Base-by-base conservation (phyloP, 2,113 vertebrate species). In the Chlorocebus sabaeus region DNA sequence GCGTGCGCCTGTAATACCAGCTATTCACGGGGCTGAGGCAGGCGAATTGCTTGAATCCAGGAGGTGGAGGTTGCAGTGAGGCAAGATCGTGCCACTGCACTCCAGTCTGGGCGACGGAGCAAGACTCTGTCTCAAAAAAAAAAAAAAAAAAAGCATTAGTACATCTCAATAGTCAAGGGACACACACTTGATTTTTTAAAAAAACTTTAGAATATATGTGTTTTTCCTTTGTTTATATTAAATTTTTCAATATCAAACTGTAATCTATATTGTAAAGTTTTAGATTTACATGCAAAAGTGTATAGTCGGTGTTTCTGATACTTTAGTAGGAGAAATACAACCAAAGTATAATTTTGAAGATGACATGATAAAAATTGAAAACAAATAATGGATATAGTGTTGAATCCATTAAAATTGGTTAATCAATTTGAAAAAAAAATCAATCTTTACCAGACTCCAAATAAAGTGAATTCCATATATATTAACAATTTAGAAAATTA, bases 201-300 rank as follows among this genome's bases (percentile, higher is more conserved):
- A 67, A 57, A 17, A 43, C 2, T 96, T 82, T 11, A 83, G 50
- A 70, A 64, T 81, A 55, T 52, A 20, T 20, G 0, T 25, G 12
- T 17, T 43, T 20, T 45, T 73, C 3, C 3, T 80, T 25, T 1
- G n/a, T 40, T 43, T 59, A 25, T 38, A 16, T 2, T 1, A 38
- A 78, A 50, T 48, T 95, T 2, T 18, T 73, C 79, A 76, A 32
- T 79, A 59, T 78, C 5, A 72, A 70, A 57, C 18, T 30, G 20
- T 50, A 45, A 95, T 4, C 32, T 81, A 67, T 17, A 79, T 68
- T 89, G 75, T 70, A 68, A 82, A 83, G 48, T 32, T 80, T 73
- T 72, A 50, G 13, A 48, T 27, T 76, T 76, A 3, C 2, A 70
- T 3, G 50, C 1, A 8, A 38, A 90, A 7, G 2, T 48, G 8